phyloP scores from a whole-genome alignment of 2,113 vertebrate species.

The Capra hircus region DNA sequence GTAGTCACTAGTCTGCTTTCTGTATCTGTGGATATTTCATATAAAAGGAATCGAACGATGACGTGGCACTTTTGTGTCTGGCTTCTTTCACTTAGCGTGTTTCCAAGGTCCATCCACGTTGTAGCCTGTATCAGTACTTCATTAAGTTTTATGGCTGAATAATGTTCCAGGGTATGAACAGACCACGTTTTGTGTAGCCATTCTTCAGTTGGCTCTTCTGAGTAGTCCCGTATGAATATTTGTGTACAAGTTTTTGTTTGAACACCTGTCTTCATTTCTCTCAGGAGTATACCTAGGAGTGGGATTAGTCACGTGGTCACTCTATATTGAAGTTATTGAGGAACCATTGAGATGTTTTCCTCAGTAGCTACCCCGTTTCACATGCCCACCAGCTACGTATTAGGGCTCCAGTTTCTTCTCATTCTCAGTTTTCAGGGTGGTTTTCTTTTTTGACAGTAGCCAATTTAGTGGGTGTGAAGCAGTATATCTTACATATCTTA shows the following conservation, averaged over 20 bases:
- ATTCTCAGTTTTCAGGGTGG: neutral
- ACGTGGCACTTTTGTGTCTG: neutral
- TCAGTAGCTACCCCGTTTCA: neutral
- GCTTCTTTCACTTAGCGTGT: neutral
- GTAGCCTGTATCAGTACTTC: rapidly evolving
- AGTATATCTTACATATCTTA: neutral
- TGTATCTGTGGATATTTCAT: too few relatives aligned
- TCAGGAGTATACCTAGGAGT: too few relatives aligned
- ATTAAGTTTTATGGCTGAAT: neutral
- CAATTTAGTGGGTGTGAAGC: neutral
- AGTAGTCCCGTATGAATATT: neutral
- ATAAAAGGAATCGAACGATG: rapidly evolving
- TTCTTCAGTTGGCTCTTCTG: rapidly evolving
- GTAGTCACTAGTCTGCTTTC: neutral
- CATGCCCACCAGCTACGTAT: neutral
- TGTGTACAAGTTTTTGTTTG: neutral
- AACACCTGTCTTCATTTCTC: neutral
- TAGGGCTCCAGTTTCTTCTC: neutral
- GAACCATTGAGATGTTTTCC: neutral
- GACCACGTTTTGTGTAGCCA: neutral
- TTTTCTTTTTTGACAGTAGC: neutral
- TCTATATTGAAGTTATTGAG: neutral
- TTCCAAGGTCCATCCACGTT: too few relatives aligned
- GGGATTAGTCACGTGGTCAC: neutral
- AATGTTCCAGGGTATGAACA: rapidly evolving